Percentiles rank a stretch among this genome's conserved stretches.
Conservation (phyloP, 2,888 invertebrate genomes). For the Catocala sponsa region DNA sequence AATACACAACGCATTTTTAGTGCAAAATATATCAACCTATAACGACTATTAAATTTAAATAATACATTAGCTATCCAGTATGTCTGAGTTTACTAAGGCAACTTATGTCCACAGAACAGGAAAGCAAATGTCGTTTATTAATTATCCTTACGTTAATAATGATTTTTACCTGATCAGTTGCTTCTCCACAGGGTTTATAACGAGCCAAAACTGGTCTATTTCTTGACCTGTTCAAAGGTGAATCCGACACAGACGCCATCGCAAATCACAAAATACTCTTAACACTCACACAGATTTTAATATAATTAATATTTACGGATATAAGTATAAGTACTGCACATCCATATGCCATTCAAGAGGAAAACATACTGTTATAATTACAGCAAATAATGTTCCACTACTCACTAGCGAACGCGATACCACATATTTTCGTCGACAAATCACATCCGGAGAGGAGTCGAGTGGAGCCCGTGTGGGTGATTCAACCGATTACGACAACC, state of each 20-base stretch:
- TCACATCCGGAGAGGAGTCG: constrained; percentile 84
- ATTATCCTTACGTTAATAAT: constrained; percentile 15
- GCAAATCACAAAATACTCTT: constrained; percentile 40
- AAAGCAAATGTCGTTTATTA: constrained; percentile 19
- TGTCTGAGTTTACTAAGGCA: background rate
- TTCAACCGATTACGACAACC: constrained; percentile 77
- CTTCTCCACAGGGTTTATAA: constrained; percentile 69
- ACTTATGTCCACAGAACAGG: constrained; percentile 17
- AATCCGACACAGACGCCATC: constrained; percentile 80
- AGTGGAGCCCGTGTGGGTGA: constrained; percentile 73
- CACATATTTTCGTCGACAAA: constrained; percentile 86
- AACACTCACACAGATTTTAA: constrained; percentile 36
- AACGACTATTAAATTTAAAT: no score
- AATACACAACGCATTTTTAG: no score
- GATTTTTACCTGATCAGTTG: constrained; percentile 73
- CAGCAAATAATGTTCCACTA: constrained; percentile 69
- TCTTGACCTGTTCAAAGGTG: constrained; percentile 75
- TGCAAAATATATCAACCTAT: no score
- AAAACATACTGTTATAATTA: constrained; percentile 82
- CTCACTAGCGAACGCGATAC: constrained; percentile 77
- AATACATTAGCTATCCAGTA: no score
- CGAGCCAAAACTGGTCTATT: constrained; percentile 81
- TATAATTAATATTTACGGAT: constrained; percentile 25
- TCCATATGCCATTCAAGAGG: constrained; percentile 71
- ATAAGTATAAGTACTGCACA: constrained; percentile 57